Base-by-base conservation (phyloP, 2,113 vertebrate species). In the Rhegmatorhina hoffmannsi region DNA sequence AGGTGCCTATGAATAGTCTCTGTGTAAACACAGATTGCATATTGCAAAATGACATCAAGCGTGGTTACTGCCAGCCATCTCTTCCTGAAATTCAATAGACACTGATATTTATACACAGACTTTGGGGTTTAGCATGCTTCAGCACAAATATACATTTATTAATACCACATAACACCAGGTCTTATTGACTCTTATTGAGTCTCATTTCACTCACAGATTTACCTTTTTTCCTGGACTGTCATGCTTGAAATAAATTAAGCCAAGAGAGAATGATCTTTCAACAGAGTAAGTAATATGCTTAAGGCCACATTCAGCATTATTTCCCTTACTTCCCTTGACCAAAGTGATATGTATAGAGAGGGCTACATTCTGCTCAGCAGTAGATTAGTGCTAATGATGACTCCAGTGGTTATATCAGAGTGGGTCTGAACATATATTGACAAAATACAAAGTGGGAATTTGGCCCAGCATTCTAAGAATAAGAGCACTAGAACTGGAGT, bases 71-170 rank as follows among this genome's bases (percentile, higher is more conserved):
- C 50, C 77, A 89, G 91, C 47, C 64, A 75, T 59, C 70, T 83
- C 88, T 78, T 93, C 86, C 77, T 81, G 88, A 92, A 96, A 97
- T 92, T 87, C 86, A 90, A 93, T 68, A 95, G 77, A 92, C 58
- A 64, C 84, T 66, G 89, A 89, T 94, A 94, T 90, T 96, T 95
- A 95, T 92, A 96, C 68, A 58, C 92, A 94, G 93, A 21, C 73
- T 84, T 70, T 94, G 69, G 88, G 83, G 76, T 92, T 93, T 67
- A 82, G 93, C 86, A 68, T 88, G 72, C 85, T 93, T 90, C 93
- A 95, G 92, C 93, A 95, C 52, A 95, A 96, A 95, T 75, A 84
- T 19, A 74, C 53, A 33, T 85, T 94, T 87, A 93, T 84, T 96
- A 95, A 95, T 90, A 92, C 47, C 7, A 0, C 77, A 63, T 72